Evolutionary conservation across 2,888 invertebrate genomes (phyloP), one percentile per base, ranked within the genome.

Genomic region (Fragum fragum): DNA sequence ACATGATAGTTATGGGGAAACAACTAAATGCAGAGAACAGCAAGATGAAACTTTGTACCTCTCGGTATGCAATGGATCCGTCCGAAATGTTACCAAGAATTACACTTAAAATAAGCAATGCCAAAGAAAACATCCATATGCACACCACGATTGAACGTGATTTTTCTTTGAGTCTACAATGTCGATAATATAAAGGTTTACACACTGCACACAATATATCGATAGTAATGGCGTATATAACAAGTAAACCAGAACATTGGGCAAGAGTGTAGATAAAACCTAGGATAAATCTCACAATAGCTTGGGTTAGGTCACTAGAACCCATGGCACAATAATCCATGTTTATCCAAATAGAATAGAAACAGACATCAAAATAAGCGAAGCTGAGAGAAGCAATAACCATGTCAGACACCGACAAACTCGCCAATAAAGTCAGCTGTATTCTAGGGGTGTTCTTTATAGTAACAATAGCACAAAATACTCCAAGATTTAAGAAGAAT

Each of bases 181-280:
- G 57, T 57, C 57, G 23, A 26, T 57, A 57, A 26, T 57, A 57
- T 28, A 57, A 26, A 28, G 57, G 57, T 57, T 18, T 57, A 26
- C 26, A 57, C 9, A 57, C 57, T 23, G 57, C 57, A 57, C 57
- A 57, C 16, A 57, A 23, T 21, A 57, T 28, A 28, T 57, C 57
- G 7, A 57, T 26, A 1, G 57, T 57, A 26, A 57, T 53, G 1
- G 53, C 53, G n/a, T 57, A 57, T 7, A 57, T 28, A 18, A 28
- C 28, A 14, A 57, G 26, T 23, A 57, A 5, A 57, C 57, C 57
- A 6, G 57, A 23, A 57, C 57, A 26, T 28, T 57, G 57, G 9
- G 57, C 23, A 5, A 28, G 14, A 28, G 26, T 26, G 18, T 57
- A 57, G 1, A 57, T 3, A 7, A 9, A 23, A 21, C 57, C 26